Base-by-base conservation (phyloP, 2,113 vertebrate species). In the Siniperca chuatsi region DNA sequence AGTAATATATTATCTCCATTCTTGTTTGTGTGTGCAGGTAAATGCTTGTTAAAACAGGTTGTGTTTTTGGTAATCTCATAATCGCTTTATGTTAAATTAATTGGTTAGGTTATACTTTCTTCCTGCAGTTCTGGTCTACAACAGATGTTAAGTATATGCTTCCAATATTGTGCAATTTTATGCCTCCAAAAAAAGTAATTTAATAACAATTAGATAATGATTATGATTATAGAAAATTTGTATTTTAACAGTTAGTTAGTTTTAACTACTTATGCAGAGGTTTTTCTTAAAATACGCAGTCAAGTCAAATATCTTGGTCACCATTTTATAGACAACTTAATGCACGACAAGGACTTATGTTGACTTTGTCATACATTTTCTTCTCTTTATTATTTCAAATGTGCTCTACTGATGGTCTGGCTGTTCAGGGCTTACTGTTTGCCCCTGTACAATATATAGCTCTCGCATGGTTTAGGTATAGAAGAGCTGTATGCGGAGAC, bases 61-160 rank as follows among this genome's bases (percentile, higher is more conserved):
- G 33, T 73, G 33, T 69, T 68, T 76, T 80, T 72, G 44, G 10
- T 69, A 65, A 69, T 73, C n/a, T 72, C 7, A 21, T 67, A 50
- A 64, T 71, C 4, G 42, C 33, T 50, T 58, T 7, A 20, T 44
- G 6, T 74, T 33, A 58, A 21, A 68, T 25, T 3, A 52, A 65
- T 70, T 64, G 16, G 10, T 75, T 46, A 60, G 16, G 8, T 75
- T 54, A 54, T 9, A 61, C 23, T 71, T 77, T 57, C n/a, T 54
- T 75, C 21, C 13, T 78, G 52, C 29, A 12, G 46, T 67, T 72
- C 16, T 61, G 37, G 29, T 72, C n/a, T 68, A 35, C 16, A 64
- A 40, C 48, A 35, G 60, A 40, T 79, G 78, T 75, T 77, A 50
- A 83, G 62, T 80, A 40, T 62, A 78, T 79, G 13, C 16, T 58